Conservation (phyloP, 1,140 invertebrate species). For the Cydia fagiglandana region DNA sequence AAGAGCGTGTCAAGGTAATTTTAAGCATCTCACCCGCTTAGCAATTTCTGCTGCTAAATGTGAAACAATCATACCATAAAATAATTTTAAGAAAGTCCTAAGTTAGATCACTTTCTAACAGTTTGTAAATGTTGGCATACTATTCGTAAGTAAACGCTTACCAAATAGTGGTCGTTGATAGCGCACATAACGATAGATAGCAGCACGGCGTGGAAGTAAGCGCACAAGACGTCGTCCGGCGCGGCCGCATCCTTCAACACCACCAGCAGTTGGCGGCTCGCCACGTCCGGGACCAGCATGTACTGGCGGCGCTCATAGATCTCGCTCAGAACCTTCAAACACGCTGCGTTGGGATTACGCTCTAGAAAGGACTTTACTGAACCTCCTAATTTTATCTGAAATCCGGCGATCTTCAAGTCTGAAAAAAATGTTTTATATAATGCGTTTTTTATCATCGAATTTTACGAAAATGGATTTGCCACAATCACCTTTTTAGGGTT, state of each 20-base stretch:
- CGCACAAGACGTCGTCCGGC: conserved; percentile 76
- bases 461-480: no score
- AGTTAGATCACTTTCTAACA: neutral
- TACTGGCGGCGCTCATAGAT: conserved; percentile 74
- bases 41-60: no score
- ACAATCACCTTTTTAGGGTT: no score
- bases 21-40: no score
- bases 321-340: conserved; percentile 59
- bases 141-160: conserved; percentile 31
- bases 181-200: conserved; percentile 61
- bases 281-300: conserved; percentile 72
- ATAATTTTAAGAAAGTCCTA: no score
- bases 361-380: conserved; percentile 67
- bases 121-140: neutral
- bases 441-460: neutral
- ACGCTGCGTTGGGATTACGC: conserved; percentile 48
- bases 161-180: conserved; percentile 52
- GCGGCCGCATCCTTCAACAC: conserved; percentile 67
- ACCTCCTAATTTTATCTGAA: conserved; percentile 78
- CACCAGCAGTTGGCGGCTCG: conserved; percentile 72
- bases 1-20: no score
- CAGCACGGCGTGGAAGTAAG: conserved; percentile 80
- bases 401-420: conserved; percentile 79
- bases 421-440: conserved; percentile 39
- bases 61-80: no score